Conservation (phyloP, 2,113 vertebrate genomes). For the Oenanthe oenanthe region DNA sequence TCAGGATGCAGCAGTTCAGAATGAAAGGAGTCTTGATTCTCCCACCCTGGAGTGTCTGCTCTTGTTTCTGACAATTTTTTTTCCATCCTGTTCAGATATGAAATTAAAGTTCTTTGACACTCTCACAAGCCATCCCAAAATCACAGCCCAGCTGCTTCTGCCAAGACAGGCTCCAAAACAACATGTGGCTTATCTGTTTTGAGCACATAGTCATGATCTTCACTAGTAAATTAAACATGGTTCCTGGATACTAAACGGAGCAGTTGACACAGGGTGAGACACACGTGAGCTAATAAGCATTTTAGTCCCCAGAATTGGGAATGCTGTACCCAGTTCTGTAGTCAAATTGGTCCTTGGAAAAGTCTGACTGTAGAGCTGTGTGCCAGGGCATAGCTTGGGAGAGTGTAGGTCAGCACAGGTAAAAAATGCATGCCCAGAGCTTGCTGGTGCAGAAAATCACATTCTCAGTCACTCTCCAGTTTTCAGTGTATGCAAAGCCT, state of each 20-base stretch:
- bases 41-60: neutral
- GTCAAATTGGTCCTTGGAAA: neutral
- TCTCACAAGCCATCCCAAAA: neutral
- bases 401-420: neutral
- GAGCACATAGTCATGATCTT: neutral
- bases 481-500: neutral
- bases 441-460: neutral
- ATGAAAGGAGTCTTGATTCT: neutral
- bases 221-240: neutral
- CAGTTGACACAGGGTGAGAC: neutral
- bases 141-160: neutral
- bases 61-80: neutral
- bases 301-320: neutral
- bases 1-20: neutral
- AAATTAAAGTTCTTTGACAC: neutral
- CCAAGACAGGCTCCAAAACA: neutral
- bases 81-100: neutral
- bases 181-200: neutral
- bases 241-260: neutral
- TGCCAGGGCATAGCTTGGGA: neutral
- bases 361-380: neutral
- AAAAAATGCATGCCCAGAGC: neutral
- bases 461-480: neutral
- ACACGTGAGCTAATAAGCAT: neutral
- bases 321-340: neutral